Percentiles rank a stretch among this genome's conserved stretches.
phyloP scores from a whole-genome alignment of 2,113 vertebrate species.

The Ascaphus truei region DNA sequence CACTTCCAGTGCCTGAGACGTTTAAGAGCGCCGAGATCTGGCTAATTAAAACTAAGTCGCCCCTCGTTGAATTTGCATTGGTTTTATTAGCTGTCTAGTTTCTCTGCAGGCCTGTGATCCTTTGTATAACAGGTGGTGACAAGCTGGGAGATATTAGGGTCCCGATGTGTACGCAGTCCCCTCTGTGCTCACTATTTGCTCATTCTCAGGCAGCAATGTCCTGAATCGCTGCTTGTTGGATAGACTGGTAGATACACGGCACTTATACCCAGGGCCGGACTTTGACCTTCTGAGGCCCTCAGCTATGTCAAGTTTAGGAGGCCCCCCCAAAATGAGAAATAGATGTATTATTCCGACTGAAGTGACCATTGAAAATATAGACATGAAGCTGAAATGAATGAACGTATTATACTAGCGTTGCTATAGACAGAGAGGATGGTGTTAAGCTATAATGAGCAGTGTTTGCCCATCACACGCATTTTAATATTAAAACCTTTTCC shows the following conservation, averaged over 20 bases:
- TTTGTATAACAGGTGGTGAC: slow-evolving; percentile 60
- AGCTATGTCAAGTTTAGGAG: no score
- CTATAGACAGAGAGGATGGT: no score
- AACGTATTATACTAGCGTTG: no score
- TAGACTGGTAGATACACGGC: background rate
- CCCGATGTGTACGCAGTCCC: background rate
- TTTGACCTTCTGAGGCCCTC: no score
- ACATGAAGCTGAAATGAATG: no score
- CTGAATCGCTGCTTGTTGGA: background rate
- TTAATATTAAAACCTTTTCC: no score
- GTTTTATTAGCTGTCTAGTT: slow-evolving; percentile 42
- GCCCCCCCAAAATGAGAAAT: no score
- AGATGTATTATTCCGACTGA: no score
- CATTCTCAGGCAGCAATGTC: slow-evolving; percentile 6
- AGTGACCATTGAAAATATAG: no score
- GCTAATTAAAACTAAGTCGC: slow-evolving; percentile 31
- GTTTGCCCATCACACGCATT: no score
- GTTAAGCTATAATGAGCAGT: no score
- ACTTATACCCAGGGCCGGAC: no score
- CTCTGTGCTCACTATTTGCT: slow-evolving; percentile 14
- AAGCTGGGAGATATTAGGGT: slow-evolving; percentile 27
- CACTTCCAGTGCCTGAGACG: slow-evolving; percentile 47
- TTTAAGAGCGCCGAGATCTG: slow-evolving; percentile 45
- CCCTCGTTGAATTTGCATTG: slow-evolving; percentile 19
- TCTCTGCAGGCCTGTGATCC: slow-evolving; percentile 46